Percentiles rank a stretch among this genome's conserved stretches.
These are phyloP conservation scores for Melinopterus prodromus DNA, from an alignment of 2,888 invertebrate genomes.

Conservation along the genomic window DNA sequence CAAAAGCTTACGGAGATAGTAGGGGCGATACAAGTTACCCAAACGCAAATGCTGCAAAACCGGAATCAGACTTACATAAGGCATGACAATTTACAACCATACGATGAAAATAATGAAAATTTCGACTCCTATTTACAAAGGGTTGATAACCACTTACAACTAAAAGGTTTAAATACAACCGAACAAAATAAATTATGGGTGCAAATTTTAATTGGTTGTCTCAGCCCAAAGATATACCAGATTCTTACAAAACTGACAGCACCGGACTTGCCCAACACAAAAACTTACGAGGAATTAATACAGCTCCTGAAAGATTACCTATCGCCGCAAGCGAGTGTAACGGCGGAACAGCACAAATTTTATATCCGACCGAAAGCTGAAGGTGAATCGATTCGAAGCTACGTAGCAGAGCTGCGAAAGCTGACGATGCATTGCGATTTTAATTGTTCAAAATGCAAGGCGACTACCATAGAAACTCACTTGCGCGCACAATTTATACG, in stretches of 20 bases:
- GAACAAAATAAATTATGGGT: background rate
- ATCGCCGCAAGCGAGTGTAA: slow-evolving; percentile 35
- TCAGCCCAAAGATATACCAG: background rate
- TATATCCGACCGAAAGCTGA: background rate
- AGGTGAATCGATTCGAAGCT: slow-evolving; percentile 16
- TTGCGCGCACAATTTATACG: slow-evolving; percentile 29
- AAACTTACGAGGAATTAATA: slow-evolving; percentile 32
- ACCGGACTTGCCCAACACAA: slow-evolving; percentile 5
- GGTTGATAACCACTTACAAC: background rate
- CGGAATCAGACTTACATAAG: background rate
- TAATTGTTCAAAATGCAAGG: slow-evolving; percentile 6
- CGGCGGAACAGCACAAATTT: slow-evolving; percentile 29
- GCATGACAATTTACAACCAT: background rate
- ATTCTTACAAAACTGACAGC: slow-evolving; percentile 6
- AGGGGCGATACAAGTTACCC: background rate
- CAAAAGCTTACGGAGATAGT: background rate
- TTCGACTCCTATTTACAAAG: slow-evolving; percentile 12
- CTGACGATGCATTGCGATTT: slow-evolving; percentile 19
- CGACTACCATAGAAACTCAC: slow-evolving; percentile 19
- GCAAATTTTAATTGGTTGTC: background rate
- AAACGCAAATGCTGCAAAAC: background rate
- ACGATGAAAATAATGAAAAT: slow-evolving; percentile 13
- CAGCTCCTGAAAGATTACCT: slow-evolving; percentile 35
- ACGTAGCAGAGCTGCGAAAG: slow-evolving; percentile 16
- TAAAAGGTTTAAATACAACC: background rate